These are phyloP conservation scores for Microchirus variegatus DNA, from an alignment of 2,797 vertebrate species.

Conservation along the genomic window DNA sequence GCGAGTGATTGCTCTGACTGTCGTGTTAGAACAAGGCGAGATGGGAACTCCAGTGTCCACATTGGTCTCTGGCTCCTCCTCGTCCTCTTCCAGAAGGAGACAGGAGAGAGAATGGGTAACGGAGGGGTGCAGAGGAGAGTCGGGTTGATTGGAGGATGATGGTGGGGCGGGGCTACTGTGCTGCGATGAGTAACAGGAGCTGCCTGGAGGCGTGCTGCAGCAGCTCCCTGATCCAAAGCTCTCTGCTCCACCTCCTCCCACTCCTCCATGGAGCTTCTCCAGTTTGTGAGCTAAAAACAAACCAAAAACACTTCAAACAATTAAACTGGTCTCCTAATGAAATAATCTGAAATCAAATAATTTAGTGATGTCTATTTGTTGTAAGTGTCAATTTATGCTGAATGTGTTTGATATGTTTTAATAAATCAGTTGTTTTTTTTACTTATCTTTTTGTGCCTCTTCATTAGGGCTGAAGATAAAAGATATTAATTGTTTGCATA, in stretches of 20 bases:
- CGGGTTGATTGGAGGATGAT: conserved; percentile 40
- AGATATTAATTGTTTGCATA: too few relatives aligned
- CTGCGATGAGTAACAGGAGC: conserved; percentile 74
- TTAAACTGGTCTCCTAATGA: not conserved
- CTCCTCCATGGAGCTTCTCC: conserved; percentile 54
- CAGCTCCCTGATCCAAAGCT: conserved; percentile 55
- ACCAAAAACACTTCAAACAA: not conserved
- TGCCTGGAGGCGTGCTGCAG: conserved; percentile 69
- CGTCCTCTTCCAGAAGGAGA: conserved; percentile 65
- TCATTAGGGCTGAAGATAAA: too few relatives aligned
- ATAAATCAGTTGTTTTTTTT: too few relatives aligned
- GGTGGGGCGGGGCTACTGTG: conserved; percentile 53
- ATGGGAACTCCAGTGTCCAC: conserved; percentile 87
- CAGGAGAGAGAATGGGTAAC: conserved; percentile 57
- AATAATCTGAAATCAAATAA: not conserved
- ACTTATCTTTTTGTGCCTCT: too few relatives aligned
- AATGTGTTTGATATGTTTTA: too few relatives aligned
- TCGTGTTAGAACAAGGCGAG: conserved; percentile 16
- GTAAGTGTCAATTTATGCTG: too few relatives aligned
- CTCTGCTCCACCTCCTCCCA: conserved; percentile 31
- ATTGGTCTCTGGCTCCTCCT: conserved; percentile 82
- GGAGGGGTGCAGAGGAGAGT: conserved; percentile 46
- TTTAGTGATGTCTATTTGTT: not conserved
- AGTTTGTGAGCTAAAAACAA: conserved; percentile 42
- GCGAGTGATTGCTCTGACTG: conserved; percentile 24